phyloP scores from a whole-genome alignment of 2,797 vertebrate genomes.

The Salmo trutta region DNA sequence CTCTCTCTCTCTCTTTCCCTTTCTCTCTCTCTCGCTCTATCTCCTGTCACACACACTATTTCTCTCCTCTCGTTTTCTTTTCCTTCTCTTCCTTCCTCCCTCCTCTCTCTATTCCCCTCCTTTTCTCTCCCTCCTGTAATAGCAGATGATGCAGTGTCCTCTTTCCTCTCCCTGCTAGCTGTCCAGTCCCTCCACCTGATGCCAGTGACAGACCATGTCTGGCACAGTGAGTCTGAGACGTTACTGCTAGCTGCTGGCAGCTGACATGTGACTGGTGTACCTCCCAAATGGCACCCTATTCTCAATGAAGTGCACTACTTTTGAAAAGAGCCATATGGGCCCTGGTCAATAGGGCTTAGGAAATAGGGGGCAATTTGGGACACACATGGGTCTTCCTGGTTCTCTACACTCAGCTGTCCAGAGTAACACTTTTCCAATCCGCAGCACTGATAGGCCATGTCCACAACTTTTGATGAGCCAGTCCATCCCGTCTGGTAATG shows the following conservation, averaged over 20 bases:
- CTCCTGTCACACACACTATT: no score
- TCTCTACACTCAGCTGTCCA: slow-evolving; percentile 33
- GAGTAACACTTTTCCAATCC: slow-evolving; percentile 34
- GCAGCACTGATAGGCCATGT: slow-evolving; percentile 37
- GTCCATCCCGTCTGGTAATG: slow-evolving; percentile 44
- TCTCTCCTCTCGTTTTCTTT: no score
- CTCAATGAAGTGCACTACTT: neutral
- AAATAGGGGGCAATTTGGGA: neutral
- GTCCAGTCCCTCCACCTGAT: slow-evolving; percentile 17
- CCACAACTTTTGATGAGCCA: slow-evolving; percentile 48
- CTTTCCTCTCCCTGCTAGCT: slow-evolving; percentile 14
- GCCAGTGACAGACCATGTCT: slow-evolving; percentile 19
- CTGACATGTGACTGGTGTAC: neutral
- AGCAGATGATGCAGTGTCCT: slow-evolving; percentile 30
- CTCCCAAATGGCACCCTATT: slow-evolving; percentile 21
- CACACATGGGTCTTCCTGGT: slow-evolving; percentile 2
- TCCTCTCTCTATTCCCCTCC: neutral
- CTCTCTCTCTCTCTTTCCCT: neutral
- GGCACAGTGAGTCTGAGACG: slow-evolving; percentile 30
- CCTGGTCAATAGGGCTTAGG: neutral
- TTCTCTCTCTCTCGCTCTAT: neutral
- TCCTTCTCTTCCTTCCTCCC: neutral
- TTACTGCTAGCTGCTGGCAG: slow-evolving; percentile 35
- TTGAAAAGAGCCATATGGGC: no score
- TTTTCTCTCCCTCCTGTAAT: neutral